Percentiles rank a stretch among this genome's conserved stretches.
phyloP scores from a whole-genome alignment of 2,113 vertebrate species.

The Cariama cristata region DNA sequence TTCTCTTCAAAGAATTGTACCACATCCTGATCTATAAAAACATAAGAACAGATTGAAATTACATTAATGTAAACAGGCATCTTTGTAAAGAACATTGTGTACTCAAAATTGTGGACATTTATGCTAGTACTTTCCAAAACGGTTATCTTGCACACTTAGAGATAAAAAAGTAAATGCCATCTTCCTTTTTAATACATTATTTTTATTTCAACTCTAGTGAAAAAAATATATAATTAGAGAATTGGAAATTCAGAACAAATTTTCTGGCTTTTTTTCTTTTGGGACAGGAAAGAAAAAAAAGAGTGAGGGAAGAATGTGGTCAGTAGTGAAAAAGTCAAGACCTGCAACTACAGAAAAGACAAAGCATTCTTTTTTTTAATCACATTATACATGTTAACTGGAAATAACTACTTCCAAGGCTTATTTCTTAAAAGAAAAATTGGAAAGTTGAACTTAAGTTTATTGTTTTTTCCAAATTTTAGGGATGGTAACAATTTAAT shows the following conservation, averaged over 20 bases:
- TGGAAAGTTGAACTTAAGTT: background rate
- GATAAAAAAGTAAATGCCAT: background rate
- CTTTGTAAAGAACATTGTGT: conserved; percentile 13
- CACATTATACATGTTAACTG: background rate
- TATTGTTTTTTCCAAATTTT: background rate
- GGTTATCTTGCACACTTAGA: background rate
- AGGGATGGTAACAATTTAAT: background rate
- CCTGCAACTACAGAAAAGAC: background rate
- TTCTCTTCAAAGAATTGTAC: conserved; percentile 21
- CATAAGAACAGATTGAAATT: conserved; percentile 17
- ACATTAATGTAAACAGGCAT: conserved; percentile 27
- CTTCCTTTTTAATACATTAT: background rate
- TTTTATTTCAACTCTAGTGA: background rate
- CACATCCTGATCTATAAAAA: conserved; percentile 22
- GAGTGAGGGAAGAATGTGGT: background rate
- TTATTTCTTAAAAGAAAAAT: background rate
- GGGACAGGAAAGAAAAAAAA: background rate
- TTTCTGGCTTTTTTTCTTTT: background rate
- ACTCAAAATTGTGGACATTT: background rate
- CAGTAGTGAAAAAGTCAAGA: background rate
- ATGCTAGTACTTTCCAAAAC: background rate
- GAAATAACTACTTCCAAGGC: background rate
- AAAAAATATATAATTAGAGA: background rate
- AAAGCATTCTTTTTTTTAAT: background rate
- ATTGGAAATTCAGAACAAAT: background rate